Base-by-base conservation (phyloP, 2,888 invertebrate genomes). In the Ormyrus labotus region DNA sequence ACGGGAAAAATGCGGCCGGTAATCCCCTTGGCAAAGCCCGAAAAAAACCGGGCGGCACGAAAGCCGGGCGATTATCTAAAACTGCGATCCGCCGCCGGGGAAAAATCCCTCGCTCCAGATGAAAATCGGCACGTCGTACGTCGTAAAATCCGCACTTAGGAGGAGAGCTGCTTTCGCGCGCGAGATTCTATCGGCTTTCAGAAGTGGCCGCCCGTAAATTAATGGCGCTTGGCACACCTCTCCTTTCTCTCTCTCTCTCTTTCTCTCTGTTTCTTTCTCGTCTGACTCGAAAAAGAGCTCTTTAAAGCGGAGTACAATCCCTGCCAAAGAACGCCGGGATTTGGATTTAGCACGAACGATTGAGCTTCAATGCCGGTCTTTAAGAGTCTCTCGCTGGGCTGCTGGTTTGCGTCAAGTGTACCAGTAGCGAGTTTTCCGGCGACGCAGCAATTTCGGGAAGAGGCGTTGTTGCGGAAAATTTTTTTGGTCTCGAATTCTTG, bases 111-210 rank as follows among this genome's bases (percentile, higher is more conserved):
- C 34, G 34, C 34, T 34, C 34, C 34, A 34, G 34, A 34, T 34
- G 34, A 34, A 34, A 34, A 34, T 34, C 34, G 34, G 34, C 34
- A 34, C 34, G 34, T 34, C 34, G 34, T 34, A 34, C 34, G 34
- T 76, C 76, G 76, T 76, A 69, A 76, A 76, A 76, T 69, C 76
- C 61, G 76, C 69, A 63, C 76, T 76, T 76, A 69, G 53, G 34
- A 34, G 34, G 34, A 34, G 34, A 34, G 34, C 34, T 34, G 34
- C 34, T 34, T 64, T 48, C 55, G 50, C 19, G n/a, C 13, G 7
- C 47, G 61, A 72, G 72, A 73, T 63, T 13, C 19, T 64, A 73
- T 73, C 64, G 58, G 55, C 58, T 65, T 58, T 74, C 19, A 57
- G 55, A 47, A 34, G 19, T 51, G n/a, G 48, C 64, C 13, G 13